Percentiles rank a stretch among this genome's conserved stretches.
Evolutionary conservation across 2,888 invertebrate genomes (phyloP).

Genomic region (Melikaiella ostensackeni): DNA sequence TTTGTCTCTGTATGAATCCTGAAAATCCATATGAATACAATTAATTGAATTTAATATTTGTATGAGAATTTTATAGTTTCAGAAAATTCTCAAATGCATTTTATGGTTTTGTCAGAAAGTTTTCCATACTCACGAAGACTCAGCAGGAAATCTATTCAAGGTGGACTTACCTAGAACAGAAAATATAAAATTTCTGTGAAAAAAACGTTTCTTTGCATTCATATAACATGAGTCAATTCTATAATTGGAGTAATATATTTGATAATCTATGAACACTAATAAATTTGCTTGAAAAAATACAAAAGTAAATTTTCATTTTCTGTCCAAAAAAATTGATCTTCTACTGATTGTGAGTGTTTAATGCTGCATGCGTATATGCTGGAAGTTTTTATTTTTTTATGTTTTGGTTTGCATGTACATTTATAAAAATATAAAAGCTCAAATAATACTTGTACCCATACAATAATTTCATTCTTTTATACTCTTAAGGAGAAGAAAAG

Average conservation of each 20-base stretch:
- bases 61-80: neutral
- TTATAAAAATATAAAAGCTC: neutral
- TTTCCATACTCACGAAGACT: no score
- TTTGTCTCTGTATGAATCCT: neutral
- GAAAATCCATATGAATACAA: neutral
- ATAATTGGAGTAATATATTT: no score
- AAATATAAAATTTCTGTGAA: no score
- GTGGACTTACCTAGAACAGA: no score
- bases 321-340: neutral
- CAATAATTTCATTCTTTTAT: neutral
- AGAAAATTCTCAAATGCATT: no score
- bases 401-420: neutral
- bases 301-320: neutral
- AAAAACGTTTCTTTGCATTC: no score
- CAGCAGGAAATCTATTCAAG: no score
- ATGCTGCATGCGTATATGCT: neutral
- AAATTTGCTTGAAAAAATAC: no score
- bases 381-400: neutral
- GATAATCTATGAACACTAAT: no score
- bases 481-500: neutral
- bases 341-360: neutral
- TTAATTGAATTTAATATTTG: neutral
- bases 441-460: neutral
- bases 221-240: no score
- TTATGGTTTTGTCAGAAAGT: no score